Evolutionary conservation across 2,888 invertebrate species (phyloP), one percentile per base, ranked within the genome.

Genomic region (Colletes collaris): DNA sequence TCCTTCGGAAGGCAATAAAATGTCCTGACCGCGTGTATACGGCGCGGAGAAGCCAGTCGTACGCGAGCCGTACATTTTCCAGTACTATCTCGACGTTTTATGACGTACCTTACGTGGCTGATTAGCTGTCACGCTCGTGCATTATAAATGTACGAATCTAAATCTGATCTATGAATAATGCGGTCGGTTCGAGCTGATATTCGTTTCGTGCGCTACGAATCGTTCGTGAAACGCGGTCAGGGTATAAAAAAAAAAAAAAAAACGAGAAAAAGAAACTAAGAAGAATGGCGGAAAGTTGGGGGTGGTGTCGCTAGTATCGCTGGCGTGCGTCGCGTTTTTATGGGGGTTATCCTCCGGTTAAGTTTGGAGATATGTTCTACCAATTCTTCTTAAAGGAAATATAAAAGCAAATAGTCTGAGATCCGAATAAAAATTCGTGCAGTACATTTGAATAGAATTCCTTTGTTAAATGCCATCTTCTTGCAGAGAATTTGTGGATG

Each of bases 161-260:
- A 86, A 87, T 88, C 86, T 84, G 86, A 87, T 87, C 87, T 88
- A 82, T 88, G 86, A 84, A 87, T 87, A 84, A 86, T 86, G 86
- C 79, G 40, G 66, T 67, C 35, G 75, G 67, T 65, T 74, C 79
- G 68, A 71, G 56, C 79, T 79, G 87, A 81, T 85, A 81, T 63
- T 69, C 76, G 64, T 68, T 81, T 73, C 82, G 73, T 78, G 81
- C 74, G 73, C 67, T 52, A 44, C 73, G 82, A 71, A 76, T 77
- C 66, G 66, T 64, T 59, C 60, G 70, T 68, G 66, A 77, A 82
- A 79, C 68, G 71, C 68, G 70, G 71, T 52, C 74, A 64, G 16
- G n/a, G 44, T 35, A 50, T 11, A 44, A 40, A 58, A 19, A 40
- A n/a, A 13, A 11, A 7, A n/a, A n/a, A n/a, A n/a, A n/a, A n/a